These are phyloP conservation scores for Eunapius fragilis DNA, from an alignment of 37 sponge, comb jelly and placozoan genomes.

Conservation along the genomic window DNA sequence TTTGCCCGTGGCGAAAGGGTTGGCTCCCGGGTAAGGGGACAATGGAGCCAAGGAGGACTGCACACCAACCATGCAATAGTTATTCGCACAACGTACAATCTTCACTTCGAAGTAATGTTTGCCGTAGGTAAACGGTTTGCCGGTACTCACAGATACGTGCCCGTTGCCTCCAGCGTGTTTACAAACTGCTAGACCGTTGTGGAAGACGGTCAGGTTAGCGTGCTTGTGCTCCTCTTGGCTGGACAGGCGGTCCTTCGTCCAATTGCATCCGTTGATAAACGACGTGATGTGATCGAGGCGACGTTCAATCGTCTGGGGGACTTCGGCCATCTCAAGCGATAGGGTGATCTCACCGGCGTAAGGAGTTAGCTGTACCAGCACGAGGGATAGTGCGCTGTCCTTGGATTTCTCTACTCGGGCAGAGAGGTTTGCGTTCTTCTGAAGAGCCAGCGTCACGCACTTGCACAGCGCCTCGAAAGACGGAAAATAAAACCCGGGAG, in stretches of 20 bases:
- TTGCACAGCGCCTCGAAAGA: background rate
- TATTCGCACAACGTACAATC: background rate
- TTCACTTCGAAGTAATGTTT: background rate
- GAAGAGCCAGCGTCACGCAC: background rate
- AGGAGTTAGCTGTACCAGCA: background rate
- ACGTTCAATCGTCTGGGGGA: background rate
- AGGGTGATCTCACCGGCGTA: background rate
- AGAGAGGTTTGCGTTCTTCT: background rate
- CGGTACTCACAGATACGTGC: background rate
- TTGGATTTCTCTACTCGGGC: background rate
- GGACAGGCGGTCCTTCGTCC: background rate
- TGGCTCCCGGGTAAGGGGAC: background rate
- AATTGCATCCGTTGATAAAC: background rate
- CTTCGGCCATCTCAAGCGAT: background rate
- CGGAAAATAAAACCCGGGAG: background rate
- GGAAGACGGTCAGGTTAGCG: background rate
- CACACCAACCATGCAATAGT: background rate
- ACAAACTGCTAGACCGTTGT: background rate
- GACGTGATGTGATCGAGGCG: background rate
- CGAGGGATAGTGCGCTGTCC: background rate
- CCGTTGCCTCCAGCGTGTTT: background rate
- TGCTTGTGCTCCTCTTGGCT: background rate
- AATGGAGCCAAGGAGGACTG: background rate
- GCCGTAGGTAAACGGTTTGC: background rate
- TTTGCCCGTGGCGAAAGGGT: background rate